Evolutionary conservation across 2,888 invertebrate genomes (phyloP).

Genomic region (Apamea sordens): DNA sequence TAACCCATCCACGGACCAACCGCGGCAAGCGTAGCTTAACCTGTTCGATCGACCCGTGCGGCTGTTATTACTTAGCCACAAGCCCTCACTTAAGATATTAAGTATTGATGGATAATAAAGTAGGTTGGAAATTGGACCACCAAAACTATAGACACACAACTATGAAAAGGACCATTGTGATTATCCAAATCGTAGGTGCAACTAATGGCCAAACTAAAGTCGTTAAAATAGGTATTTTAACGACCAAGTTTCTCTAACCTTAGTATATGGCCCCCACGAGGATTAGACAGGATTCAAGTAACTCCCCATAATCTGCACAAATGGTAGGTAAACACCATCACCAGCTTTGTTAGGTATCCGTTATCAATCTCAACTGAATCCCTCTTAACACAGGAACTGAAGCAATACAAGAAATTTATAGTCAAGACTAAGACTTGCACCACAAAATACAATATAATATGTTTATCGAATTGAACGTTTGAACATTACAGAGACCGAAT

Average conservation of each 20-base stretch:
- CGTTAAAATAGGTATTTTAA: slow-evolving; percentile 19
- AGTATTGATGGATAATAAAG: not conserved
- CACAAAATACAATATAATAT: no score
- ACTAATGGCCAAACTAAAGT: slow-evolving; percentile 12
- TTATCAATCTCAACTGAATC: not conserved
- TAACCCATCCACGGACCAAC: no score
- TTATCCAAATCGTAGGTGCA: not conserved
- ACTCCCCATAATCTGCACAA: not conserved
- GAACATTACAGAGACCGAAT: no score
- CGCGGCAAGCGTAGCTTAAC: no score
- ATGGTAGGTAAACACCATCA: not conserved
- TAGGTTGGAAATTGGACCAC: not conserved
- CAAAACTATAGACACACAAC: not conserved
- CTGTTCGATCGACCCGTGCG: no score
- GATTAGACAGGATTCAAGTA: not conserved
- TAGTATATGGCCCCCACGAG: slow-evolving; percentile 9
- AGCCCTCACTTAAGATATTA: not conserved
- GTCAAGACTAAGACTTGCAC: no score
- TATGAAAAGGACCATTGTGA: not conserved
- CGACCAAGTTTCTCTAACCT: slow-evolving; percentile 11
- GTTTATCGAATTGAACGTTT: no score
- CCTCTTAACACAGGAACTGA: no score
- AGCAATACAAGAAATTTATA: no score
- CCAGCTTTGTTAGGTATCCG: not conserved
- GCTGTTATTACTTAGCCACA: no score